Conservation (phyloP, 2,113 vertebrate genomes). For the Gulo gulo region DNA sequence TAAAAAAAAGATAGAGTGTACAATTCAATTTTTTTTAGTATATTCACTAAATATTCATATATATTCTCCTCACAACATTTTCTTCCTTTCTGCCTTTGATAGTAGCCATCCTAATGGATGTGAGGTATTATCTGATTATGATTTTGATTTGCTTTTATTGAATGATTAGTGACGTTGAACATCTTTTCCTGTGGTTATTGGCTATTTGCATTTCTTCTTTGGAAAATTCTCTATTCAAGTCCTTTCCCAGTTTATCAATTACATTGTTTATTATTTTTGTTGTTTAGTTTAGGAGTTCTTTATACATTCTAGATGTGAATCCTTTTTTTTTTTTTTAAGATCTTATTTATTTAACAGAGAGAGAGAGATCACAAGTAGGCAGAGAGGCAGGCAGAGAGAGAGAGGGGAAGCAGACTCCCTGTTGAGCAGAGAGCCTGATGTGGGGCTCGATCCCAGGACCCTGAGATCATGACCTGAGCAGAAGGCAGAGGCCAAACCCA, state of each 20-base stretch:
- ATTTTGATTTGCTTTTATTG: slow-evolving; percentile 19
- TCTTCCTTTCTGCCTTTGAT: background rate
- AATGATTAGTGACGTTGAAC: background rate
- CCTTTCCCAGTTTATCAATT: background rate
- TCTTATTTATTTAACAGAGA: no score
- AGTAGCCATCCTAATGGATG: background rate
- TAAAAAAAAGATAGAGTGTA: background rate
- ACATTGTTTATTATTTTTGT: background rate
- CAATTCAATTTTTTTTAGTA: background rate
- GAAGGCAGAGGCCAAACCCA: no score
- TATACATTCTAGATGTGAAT: background rate
- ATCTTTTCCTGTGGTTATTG: background rate
- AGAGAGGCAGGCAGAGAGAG: no score
- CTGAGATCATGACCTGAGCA: no score
- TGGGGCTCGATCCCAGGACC: no score
- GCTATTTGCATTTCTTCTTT: background rate
- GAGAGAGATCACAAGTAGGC: no score
- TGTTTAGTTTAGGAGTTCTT: background rate
- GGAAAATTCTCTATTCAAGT: background rate
- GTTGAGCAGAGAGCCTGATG: no score
- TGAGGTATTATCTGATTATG: background rate
- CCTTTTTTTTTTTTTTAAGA: no score
- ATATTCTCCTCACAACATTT: background rate
- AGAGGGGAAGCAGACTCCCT: no score
- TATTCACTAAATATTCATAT: background rate